phyloP scores from a whole-genome alignment of 2,888 invertebrate species.

The Leptinotarsa juncta region DNA sequence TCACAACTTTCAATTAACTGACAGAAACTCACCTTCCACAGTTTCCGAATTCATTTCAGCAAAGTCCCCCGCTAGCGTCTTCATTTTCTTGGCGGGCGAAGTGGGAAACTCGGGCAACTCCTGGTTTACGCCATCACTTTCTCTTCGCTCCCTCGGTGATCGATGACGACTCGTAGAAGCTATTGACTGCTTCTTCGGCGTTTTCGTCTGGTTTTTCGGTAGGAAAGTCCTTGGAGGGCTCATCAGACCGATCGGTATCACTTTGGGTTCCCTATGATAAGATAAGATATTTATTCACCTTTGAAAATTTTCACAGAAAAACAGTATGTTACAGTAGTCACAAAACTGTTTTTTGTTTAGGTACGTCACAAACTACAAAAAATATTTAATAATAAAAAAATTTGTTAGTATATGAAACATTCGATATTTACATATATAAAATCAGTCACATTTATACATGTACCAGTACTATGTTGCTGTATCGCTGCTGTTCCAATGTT shows the following conservation, averaged over 20 bases:
- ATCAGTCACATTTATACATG: too few species aligned
- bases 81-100: constrained; percentile 58
- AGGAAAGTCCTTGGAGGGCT: constrained; percentile 50
- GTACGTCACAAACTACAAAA: too few species aligned
- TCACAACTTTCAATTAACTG: constrained; percentile 9
- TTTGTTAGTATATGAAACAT: too few species aligned
- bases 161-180: constrained; percentile 49
- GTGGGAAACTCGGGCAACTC: constrained; percentile 46
- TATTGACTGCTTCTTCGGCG: constrained; percentile 50
- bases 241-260: constrained; percentile 43
- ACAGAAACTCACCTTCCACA: constrained; percentile 49
- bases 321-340: too few species aligned
- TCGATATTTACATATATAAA: too few species aligned
- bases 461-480: too few species aligned
- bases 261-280: constrained; percentile 40
- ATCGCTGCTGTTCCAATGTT: too few species aligned
- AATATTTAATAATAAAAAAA: too few species aligned
- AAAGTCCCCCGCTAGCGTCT: constrained; percentile 43
- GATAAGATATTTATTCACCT: too few species aligned
- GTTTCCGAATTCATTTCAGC: constrained; percentile 49
- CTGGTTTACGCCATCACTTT: constrained; percentile 52
- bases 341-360: too few species aligned
- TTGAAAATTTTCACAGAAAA: too few species aligned
- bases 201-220: constrained; percentile 48
- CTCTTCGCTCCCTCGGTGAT: constrained; percentile 48